These are phyloP conservation scores for Ophiodon elongatus DNA, from an alignment of 2,113 vertebrate genomes.

Conservation along the genomic window DNA sequence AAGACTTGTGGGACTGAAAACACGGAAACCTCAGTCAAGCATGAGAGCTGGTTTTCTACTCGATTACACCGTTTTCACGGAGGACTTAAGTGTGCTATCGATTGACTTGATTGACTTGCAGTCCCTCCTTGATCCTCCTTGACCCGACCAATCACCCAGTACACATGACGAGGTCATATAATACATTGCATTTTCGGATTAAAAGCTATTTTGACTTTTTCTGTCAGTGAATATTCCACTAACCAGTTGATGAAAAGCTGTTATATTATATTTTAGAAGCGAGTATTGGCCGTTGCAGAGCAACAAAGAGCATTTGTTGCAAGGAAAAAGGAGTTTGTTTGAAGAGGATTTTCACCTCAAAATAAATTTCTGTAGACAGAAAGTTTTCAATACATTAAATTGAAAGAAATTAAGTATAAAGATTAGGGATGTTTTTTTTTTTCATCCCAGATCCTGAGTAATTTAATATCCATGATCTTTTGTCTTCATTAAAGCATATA, in stretches of 20 bases:
- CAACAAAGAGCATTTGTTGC: not conserved
- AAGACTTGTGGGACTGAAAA: constrained; percentile 54
- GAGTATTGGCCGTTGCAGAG: not conserved
- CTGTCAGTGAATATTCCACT: not conserved
- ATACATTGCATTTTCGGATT: not conserved
- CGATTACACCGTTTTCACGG: constrained; percentile 56
- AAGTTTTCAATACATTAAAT: not conserved
- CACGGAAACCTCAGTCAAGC: constrained; percentile 56
- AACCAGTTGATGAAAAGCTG: not conserved
- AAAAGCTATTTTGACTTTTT: not conserved
- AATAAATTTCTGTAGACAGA: not conserved
- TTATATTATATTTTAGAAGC: not conserved
- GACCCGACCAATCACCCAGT: not conserved
- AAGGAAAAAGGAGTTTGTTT: not conserved
- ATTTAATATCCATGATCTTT: not conserved
- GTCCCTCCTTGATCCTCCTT: not conserved
- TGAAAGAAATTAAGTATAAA: not conserved
- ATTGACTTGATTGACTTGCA: constrained; percentile 24
- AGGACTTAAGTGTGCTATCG: constrained; percentile 36
- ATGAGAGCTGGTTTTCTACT: constrained; percentile 70
- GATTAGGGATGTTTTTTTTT: not conserved
- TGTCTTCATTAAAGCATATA: not conserved
- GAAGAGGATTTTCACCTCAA: not conserved
- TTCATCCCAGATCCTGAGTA: not conserved
- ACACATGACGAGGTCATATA: not conserved